A percentile compares a stretch with the other conserved stretches of the same genome.
These are phyloP conservation scores for Heliothis peltigera DNA, from an alignment of 2,888 invertebrate genomes.

Conservation along the genomic window DNA sequence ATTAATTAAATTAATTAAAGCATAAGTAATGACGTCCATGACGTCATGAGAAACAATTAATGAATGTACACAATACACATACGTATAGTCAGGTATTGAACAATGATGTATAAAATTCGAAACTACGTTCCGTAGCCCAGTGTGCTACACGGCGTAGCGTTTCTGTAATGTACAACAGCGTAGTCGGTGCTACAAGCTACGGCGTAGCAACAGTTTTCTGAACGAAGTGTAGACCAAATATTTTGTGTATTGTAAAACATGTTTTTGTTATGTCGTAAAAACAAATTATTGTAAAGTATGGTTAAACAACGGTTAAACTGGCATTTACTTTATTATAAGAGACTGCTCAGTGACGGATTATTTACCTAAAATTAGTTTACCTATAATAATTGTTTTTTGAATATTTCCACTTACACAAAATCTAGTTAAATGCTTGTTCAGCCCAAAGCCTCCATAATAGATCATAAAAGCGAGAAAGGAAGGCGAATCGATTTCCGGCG, in stretches of 20 bases:
- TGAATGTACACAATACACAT: background rate
- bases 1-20: background rate
- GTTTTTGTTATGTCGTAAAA: too few relatives aligned
- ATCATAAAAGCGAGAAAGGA: constrained; percentile 72
- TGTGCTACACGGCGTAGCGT: constrained; percentile 10
- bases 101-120: background rate
- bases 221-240: constrained; percentile 16
- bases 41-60: background rate
- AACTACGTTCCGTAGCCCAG: constrained; percentile 2
- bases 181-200: constrained; percentile 26
- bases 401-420: constrained; percentile 42
- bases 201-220: constrained; percentile 34
- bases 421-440: constrained; percentile 62
- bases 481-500: constrained; percentile 74
- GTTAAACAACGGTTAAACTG: too few relatives aligned
- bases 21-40: background rate
- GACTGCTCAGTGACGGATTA: too few relatives aligned
- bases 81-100: background rate
- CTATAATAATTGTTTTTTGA: too few relatives aligned
- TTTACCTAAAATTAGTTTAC: too few relatives aligned
- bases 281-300: too few relatives aligned
- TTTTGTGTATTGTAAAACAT: too few relatives aligned
- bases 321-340: too few relatives aligned
- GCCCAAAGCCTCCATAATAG: constrained; percentile 63
- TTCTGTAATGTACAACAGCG: constrained; percentile 18